Evolutionary conservation across 2,888 invertebrate species (phyloP), one percentile per base, ranked within the genome.

Genomic region (Dryobota labecula): DNA sequence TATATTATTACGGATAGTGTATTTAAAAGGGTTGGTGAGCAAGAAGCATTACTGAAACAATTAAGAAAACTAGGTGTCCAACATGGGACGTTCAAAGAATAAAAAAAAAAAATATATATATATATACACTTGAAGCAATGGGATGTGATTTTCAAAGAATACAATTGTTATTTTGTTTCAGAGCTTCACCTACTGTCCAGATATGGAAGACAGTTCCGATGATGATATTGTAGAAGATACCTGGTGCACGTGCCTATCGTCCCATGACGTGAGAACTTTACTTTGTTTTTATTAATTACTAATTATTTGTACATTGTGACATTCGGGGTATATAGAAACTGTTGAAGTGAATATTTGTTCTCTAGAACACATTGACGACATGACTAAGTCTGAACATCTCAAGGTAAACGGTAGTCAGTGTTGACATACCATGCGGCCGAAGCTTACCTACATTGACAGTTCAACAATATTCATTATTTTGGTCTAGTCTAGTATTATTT

Each of bases 161-260:
- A 53, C 20, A 43, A 49, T 20, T 61, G n/a, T 63, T 63, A 13
- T 70, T 66, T 82, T 86, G 58, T 90, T 92, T 49, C 86, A 95
- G 95, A 90, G 85, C 74, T 94, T 92, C 79, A 87, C 88, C 61
- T 94, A 91, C 73, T 91, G 90, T 76, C 91, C 93, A 65, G 92
- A 88, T 0, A 93, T 94, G 51, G 94, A 94, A 33, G 95, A 95
- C 78, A 79, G 79, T 45, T 95, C 72, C 9, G 95, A 95, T 0
- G 95, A 94, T 18, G 96, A 94, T 24, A 86, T 89, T 24, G 89
- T 90, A 49, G 95, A 94, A 71, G 94, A 94, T 58, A 85, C 92
- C 0, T 94, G 92, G 91, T 96, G 96, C 82, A 96, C 95, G 2
- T 96, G 96, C 83, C 87, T 95, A 0, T 95, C 96, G 2, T 94